These are phyloP conservation scores for Mantis religiosa DNA, from an alignment of 2,888 invertebrate genomes.

Conservation along the genomic window DNA sequence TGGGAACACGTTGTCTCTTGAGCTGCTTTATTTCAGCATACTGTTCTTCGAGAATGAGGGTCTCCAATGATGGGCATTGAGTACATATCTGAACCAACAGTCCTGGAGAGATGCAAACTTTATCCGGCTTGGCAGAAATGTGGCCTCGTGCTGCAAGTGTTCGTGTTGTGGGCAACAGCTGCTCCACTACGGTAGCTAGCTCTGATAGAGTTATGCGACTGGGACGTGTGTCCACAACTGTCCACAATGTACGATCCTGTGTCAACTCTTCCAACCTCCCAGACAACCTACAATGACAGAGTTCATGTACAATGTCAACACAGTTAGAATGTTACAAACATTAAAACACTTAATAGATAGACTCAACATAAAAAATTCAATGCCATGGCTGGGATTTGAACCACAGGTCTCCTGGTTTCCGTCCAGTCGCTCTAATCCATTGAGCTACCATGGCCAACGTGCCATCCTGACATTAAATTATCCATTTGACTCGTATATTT, in stretches of 20 bases:
- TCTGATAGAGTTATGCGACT: slow-evolving; percentile 39
- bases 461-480: too few relatives aligned
- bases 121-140: slow-evolving; percentile 29
- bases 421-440: too few relatives aligned
- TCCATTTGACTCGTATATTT: too few relatives aligned
- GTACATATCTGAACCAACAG: background rate
- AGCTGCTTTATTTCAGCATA: background rate
- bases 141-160: slow-evolving; percentile 37
- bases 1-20: background rate
- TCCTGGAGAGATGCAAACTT: slow-evolving; percentile 21
- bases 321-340: too few relatives aligned
- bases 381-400: too few relatives aligned
- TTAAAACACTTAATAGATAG: too few relatives aligned
- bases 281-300: slow-evolving; percentile 31
- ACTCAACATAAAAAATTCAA: too few relatives aligned
- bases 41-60: slow-evolving; percentile 4
- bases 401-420: too few relatives aligned
- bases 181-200: slow-evolving; percentile 47
- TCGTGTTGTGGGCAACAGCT: slow-evolving; percentile 46
- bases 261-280: background rate
- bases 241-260: slow-evolving; percentile 8
- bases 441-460: too few relatives aligned
- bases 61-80: background rate
- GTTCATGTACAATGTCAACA: too few relatives aligned
- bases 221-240: slow-evolving; percentile 45